Evolutionary conservation across 2,113 vertebrate species (phyloP).

Genomic region (Rissa tridactyla): DNA sequence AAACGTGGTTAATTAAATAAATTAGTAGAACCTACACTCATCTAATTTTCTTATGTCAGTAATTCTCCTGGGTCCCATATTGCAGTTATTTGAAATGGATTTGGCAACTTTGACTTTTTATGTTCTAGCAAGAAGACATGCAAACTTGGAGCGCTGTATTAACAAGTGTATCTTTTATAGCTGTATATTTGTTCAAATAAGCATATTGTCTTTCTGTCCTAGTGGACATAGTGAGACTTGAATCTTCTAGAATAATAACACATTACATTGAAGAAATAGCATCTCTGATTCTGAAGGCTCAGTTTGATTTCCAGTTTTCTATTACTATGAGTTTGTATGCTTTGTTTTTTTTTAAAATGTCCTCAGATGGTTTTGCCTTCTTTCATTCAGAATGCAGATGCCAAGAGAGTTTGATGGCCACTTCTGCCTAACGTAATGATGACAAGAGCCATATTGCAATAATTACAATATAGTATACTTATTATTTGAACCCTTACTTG

Average conservation of each 20-base stretch:
- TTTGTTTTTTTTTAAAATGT: not conserved
- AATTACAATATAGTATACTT: not conserved
- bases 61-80: not conserved
- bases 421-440: not conserved
- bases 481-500: not conserved
- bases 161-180: not conserved
- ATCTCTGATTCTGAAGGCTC: not conserved
- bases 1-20: not conserved
- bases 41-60: not conserved
- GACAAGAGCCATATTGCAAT: not conserved
- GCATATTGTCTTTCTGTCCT: not conserved
- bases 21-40: not conserved
- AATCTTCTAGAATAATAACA: not conserved
- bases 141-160: not conserved
- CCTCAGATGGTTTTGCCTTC: not conserved
- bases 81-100: not conserved
- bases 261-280: not conserved
- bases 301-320: not conserved
- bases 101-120: not conserved
- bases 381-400: not conserved
- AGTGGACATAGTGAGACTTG: not conserved
- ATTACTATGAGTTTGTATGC: not conserved
- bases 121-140: not conserved
- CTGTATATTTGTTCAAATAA: not conserved
- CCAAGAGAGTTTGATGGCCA: not conserved